These are phyloP conservation scores for Achroia grisella DNA, from an alignment of 1,140 invertebrate species.

Conservation along the genomic window DNA sequence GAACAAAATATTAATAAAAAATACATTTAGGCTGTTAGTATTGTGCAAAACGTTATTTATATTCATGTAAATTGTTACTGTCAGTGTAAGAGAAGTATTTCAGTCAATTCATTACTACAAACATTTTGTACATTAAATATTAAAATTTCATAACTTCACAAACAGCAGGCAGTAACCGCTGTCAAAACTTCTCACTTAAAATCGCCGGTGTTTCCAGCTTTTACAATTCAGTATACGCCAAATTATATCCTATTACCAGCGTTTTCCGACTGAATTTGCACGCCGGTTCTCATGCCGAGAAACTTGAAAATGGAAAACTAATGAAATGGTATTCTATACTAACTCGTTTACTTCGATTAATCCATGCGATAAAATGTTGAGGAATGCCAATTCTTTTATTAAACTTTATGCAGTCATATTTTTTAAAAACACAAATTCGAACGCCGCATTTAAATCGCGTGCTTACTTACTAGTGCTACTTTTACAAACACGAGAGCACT, in stretches of 20 bases:
- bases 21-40: no score
- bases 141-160: slow-evolving; percentile 33
- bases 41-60: no score
- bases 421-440: slow-evolving; percentile 19
- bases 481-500: slow-evolving; percentile 23
- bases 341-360: slow-evolving; percentile 18
- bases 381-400: slow-evolving; percentile 4
- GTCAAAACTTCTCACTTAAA: slow-evolving; percentile 23
- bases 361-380: slow-evolving; percentile 10
- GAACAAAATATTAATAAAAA: no score
- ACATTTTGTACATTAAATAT: slow-evolving; percentile 38
- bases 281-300: slow-evolving; percentile 4
- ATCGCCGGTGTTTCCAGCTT: slow-evolving; percentile 11
- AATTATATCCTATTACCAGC: slow-evolving; percentile 19
- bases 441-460: slow-evolving; percentile 28
- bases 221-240: slow-evolving; percentile 7
- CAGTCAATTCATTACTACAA: slow-evolving; percentile 15
- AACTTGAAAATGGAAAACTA: slow-evolving; percentile 23
- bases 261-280: slow-evolving; percentile 17
- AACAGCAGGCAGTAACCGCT: slow-evolving; percentile 25
- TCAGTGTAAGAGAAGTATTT: not conserved
- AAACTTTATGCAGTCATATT: slow-evolving; percentile 6
- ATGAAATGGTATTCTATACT: slow-evolving; percentile 26
- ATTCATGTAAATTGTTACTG: no score
- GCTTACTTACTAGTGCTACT: slow-evolving; percentile 19